These are phyloP conservation scores for Grantiella picta DNA, from an alignment of 2,113 vertebrate genomes.

Conservation along the genomic window DNA sequence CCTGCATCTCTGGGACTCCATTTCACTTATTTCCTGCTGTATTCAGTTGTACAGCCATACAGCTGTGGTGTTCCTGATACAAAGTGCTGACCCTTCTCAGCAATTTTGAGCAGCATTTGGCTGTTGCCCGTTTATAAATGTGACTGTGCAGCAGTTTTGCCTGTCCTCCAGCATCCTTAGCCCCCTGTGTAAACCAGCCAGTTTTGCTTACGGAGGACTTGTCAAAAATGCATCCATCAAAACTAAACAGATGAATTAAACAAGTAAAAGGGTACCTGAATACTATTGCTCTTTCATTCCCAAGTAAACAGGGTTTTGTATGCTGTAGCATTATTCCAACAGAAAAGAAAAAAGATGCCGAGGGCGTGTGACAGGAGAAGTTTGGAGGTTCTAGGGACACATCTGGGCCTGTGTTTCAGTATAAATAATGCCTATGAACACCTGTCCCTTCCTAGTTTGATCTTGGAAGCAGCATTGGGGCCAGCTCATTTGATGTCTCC, in stretches of 20 bases:
- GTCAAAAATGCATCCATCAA: not conserved
- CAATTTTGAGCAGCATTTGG: not conserved
- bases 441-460: not conserved
- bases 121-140: not conserved
- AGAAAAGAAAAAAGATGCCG: not conserved
- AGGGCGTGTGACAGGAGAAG: not conserved
- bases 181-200: not conserved
- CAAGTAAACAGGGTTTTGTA: not conserved
- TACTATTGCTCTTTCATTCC: not conserved
- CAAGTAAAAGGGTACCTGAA: not conserved
- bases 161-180: not conserved
- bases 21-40: not conserved
- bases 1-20: not conserved
- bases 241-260: not conserved
- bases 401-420: not conserved
- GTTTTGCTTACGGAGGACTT: not conserved
- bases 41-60: not conserved
- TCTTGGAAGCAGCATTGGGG: not conserved
- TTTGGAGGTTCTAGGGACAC: not conserved
- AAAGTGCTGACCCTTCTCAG: not conserved
- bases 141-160: not conserved
- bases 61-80: not conserved
- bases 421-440: not conserved
- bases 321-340: not conserved
- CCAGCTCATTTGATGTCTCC: not conserved